Evolutionary conservation across 2,888 invertebrate species (phyloP), one percentile per base, ranked within the genome.

Genomic region (Stenodema calcarata): DNA sequence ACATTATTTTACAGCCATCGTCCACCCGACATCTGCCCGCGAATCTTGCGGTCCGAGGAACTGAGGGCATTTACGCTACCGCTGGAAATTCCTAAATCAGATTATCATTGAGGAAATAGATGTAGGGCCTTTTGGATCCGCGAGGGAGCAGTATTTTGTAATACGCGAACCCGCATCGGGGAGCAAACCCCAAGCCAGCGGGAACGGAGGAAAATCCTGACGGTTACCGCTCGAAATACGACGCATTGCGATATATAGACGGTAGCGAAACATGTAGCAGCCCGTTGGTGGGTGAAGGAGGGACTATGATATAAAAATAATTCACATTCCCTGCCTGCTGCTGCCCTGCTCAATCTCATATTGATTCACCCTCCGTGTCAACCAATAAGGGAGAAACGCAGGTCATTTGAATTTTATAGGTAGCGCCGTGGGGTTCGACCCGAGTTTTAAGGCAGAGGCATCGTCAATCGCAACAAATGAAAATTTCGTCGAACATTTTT

Each of bases 331-430:
- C 73, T 35, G 62, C 27, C 23, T 44, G 44, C 44, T 44, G 44
- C 78, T 78, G 78, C 78, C 78, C 44, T 44, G 42, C 78, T 78
- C 78, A 78, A 78, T 78, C 78, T 78, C 78, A 78, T 78, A 78
- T 78, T 78, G 78, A 78, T 78, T 78, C 78, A 16, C 35, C 78
- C 35, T 78, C 41, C 27, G 44, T 23, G 44, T 18, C 78, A 78
- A 44, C 78, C 35, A 78, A 78, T 78, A 78, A 23, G 78, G 41
- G 30, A 16, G 78, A 78, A 62, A 23, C 78, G 23, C 41, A 44
- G 78, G 78, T 78, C 78, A 78, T 78, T 78, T 42, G 78, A 78
- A 78, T 78, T 44, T 76, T n/a, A 7, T 7, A 35, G 35, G 35
- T 12, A 78, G 41, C n/a, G 44, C 35, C 62, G 27, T 62, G 18